Base-by-base conservation (phyloP, 1,140 invertebrate species). In the Lepidostoma basale region DNA sequence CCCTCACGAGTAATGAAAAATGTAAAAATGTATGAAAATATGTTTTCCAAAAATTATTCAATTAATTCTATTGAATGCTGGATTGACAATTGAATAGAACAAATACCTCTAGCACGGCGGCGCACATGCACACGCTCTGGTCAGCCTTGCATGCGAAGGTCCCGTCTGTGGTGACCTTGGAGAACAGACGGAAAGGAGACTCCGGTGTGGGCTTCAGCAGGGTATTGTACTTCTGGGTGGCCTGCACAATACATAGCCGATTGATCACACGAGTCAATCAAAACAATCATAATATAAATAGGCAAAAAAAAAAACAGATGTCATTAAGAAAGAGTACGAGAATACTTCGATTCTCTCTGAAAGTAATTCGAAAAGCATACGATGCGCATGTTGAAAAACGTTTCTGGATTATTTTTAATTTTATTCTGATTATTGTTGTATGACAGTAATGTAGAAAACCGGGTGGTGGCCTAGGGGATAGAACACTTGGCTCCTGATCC, bases 161-260 rank as follows among this genome's bases (percentile, higher is more conserved):
- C 0, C 79, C 81, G 25, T 79, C 78, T 0, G 80, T 80, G 3
- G 59, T 70, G 0, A 78, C 77, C 2, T 73, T 62, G 1, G 77
- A 67, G 23, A 77, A 77, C 2, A 77, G 75, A 0, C 71, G 62
- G n/a, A 81, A 74, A 5, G 64, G 62, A 18, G 74, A 75, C 28
- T 66, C 52, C 3, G 16, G 12, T 1, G 16, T 2, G 0, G 54
- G n/a, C 14, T 26, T 18, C 23, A 62, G 60, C 16, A 75, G 69
- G 20, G 83, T 82, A 74, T 86, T 84, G 76, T 87, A 87, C 2
- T 79, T 76, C 3, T 86, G 76, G 14, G 83, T 86, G 3, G 81
- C 85, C 78, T 87, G 76, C 1, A 52, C 33, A 30, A 6, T 36
- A 6, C 10, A n/a, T 12, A 36, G 14, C 1, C 33, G 1, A 12